A percentile compares a stretch with the other conserved stretches of the same genome.
Evolutionary conservation across 2,888 invertebrate species (phyloP).

Genomic region (Hypomecis atomaria): DNA sequence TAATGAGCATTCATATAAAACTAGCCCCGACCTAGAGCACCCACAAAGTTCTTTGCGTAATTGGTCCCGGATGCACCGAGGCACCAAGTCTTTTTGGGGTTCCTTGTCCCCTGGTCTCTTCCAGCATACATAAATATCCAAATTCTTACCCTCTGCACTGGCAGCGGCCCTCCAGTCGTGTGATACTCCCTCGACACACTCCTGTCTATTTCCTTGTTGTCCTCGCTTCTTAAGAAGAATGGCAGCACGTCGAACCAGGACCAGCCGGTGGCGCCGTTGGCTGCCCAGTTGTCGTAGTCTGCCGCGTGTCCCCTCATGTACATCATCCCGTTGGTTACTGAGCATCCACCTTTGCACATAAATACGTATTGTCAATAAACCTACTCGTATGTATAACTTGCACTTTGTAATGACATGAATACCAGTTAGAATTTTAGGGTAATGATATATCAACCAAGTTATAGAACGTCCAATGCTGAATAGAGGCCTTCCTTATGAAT

Average conservation of each 20-base stretch:
- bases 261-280: constrained; percentile 90
- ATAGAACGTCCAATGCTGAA: too few relatives aligned
- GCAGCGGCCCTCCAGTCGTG: constrained; percentile 85
- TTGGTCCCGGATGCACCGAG: too few relatives aligned
- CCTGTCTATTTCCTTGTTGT: constrained; percentile 86
- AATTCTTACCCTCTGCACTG: constrained; percentile 76
- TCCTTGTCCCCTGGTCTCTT: too few relatives aligned
- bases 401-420: neutral
- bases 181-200: constrained; percentile 86
- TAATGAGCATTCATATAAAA: too few relatives aligned
- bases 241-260: constrained; percentile 91
- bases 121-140: too few relatives aligned
- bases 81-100: too few relatives aligned
- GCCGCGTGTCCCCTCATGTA: constrained; percentile 90
- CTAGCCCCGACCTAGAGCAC: too few relatives aligned
- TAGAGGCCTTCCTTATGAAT: too few relatives aligned
- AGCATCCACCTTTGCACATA: constrained; percentile 85
- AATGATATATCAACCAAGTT: too few relatives aligned
- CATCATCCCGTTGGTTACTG: constrained; percentile 93
- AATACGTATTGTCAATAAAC: neutral
- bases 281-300: constrained; percentile 91
- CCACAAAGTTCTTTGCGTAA: too few relatives aligned
- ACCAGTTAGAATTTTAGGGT: too few relatives aligned
- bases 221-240: constrained; percentile 88
- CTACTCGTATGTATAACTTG: neutral